Evolutionary conservation across 64 coral and sea anemone genomes (phyloP), one percentile per base, ranked within the genome.

Genomic region (Porites lutea): DNA sequence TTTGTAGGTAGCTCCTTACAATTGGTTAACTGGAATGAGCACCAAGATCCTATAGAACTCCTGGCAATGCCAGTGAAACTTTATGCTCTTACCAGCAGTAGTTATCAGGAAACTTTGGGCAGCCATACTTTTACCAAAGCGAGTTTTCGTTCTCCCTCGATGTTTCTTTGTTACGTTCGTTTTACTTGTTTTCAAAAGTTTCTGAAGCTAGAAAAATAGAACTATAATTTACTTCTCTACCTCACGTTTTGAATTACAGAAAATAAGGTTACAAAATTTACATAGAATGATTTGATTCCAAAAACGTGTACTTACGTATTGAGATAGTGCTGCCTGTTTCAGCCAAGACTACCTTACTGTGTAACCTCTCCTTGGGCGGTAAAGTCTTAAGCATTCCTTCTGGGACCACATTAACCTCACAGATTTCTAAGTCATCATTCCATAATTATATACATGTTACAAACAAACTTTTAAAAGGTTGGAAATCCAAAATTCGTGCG

Each of bases 351-450:
- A 37, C 65, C 47, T 67, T 63, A 65, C 81, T 84, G 6, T 68
- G 81, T 84, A 84, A 84, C 81, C 81, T 50, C 81, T 51, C 81
- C 81, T 84, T 11, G 12, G 16, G 16, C 62, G 18, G 63, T 19
- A 22, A 70, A 8, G 0, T 65, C 43, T 50, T 57, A 84, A 13
- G 81, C 46, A 68, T 52, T 68, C 10, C 69, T 59, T 81, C 46
- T 8, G 15, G 52, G 51, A 52, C 74, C 49, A 10, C 44, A 69
- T 67, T 67, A 60, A 60, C 54, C 55, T 13, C 63, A 69, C 27
- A 47, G 69, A 7, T 63, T 51, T 84, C 81, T 63, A 84, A 51
- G 51, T 18, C 19, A 66, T n/a, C 27, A 37, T 16, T 57, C 54
- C 1, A 51, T 11, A 6, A 45, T 37, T 82, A 3, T 46, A 18